Conservation (phyloP, 92 coral and sea anemone species). For the Virgularia gustaviana region DNA sequence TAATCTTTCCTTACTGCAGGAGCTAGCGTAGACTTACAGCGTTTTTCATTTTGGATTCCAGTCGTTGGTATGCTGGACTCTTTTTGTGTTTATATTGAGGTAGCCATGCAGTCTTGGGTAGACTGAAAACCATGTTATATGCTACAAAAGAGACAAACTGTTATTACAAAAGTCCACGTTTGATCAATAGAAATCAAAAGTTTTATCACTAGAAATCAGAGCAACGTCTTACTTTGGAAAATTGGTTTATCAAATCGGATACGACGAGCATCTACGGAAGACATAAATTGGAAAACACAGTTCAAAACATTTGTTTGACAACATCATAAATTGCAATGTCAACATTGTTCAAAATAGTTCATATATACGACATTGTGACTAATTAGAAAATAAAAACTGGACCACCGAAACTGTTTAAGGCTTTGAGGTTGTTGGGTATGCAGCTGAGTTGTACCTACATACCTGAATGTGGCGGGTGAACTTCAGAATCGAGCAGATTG, state of each 20-base stretch:
- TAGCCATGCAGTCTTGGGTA: conserved; percentile 27
- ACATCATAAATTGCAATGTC: too few species aligned
- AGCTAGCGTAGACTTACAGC: conserved; percentile 31
- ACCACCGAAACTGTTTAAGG: too few species aligned
- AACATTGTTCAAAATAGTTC: too few species aligned
- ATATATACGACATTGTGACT: too few species aligned
- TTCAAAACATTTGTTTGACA: too few species aligned
- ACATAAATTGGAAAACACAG: too few species aligned
- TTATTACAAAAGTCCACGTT: neutral
- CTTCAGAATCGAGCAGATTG: conserved; percentile 14
- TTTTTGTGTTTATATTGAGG: conserved; percentile 19
- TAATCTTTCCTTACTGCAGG: too few species aligned
- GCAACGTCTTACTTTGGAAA: conserved; percentile 15
- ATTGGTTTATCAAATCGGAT: conserved; percentile 30
- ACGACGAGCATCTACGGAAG: too few species aligned
- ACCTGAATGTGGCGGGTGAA: conserved; percentile 35
- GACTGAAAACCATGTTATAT: conserved; percentile 26
- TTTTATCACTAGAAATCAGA: neutral
- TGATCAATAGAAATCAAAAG: neutral
- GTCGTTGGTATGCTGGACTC: conserved; percentile 28
- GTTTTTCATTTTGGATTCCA: conserved; percentile 30
- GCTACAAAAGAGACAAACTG: too few species aligned
- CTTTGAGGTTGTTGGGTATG: too few species aligned
- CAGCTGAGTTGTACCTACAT: neutral
- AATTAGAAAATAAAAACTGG: too few species aligned